Percentiles rank a stretch among this genome's conserved stretches.
Conservation (phyloP, 2,888 invertebrate genomes). For the Dryobotodes eremita region DNA sequence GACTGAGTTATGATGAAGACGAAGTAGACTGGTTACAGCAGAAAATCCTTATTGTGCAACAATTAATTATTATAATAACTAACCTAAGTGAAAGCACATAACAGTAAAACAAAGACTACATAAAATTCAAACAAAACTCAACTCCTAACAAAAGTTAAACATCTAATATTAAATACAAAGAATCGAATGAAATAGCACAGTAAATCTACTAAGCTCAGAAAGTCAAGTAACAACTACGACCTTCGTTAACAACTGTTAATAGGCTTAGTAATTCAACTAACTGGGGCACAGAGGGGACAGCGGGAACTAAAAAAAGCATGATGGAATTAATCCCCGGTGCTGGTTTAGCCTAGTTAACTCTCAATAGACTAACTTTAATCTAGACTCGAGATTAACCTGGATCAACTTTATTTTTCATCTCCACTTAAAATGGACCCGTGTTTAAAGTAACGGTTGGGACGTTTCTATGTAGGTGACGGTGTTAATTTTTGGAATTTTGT, state of each 20-base stretch:
- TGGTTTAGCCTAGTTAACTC: conserved; percentile 80
- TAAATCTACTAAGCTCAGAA: conserved; percentile 47
- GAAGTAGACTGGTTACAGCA: not conserved
- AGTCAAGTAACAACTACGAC: conserved; percentile 55
- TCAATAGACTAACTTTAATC: conserved; percentile 80
- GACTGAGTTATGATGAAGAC: not conserved
- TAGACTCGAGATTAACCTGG: conserved; percentile 77
- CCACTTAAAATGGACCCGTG: conserved; percentile 64
- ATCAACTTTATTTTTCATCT: conserved; percentile 80
- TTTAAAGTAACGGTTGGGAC: conserved; percentile 61
- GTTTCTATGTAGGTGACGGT: conserved; percentile 11
- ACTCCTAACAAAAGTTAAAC: conserved; percentile 20
- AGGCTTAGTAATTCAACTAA: conserved; percentile 76
- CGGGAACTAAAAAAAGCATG: conserved; percentile 65
- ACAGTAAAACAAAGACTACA: not conserved
- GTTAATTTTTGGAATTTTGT: not conserved
- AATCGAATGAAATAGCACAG: conserved; percentile 29
- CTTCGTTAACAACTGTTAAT: conserved; percentile 76
- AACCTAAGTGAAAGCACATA: no score
- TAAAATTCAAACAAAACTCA: conserved; percentile 7
- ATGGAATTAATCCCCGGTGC: conserved; percentile 62
- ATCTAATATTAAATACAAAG: conserved; percentile 26
- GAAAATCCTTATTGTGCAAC: not conserved
- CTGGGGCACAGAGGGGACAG: conserved; percentile 64
- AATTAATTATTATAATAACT: not conserved